A percentile compares a stretch with the other conserved stretches of the same genome.
Conservation (phyloP, 2,888 invertebrate genomes). For the Caradrina clavipalpis region DNA sequence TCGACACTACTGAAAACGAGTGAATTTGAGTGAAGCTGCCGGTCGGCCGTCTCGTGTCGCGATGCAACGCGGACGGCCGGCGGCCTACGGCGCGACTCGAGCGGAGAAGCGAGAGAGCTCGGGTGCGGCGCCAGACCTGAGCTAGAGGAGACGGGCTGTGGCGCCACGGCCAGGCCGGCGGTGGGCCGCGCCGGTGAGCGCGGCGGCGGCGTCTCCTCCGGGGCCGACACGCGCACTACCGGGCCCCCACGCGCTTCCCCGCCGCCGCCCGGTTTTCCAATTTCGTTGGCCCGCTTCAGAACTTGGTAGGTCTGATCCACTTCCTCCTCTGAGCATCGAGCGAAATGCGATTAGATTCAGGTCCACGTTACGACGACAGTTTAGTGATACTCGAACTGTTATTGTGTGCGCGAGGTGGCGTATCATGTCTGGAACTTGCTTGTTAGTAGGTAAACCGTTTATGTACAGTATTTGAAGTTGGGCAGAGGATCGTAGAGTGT, state of each 20-base stretch:
- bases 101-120: conserved; percentile 84
- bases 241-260: conserved; percentile 89
- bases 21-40: conserved; percentile 85
- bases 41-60: conserved; percentile 72
- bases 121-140: conserved; percentile 92
- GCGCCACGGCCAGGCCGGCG: conserved; percentile 92
- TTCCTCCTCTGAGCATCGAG: conserved; percentile 92
- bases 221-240: conserved; percentile 86
- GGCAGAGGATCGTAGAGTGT: conserved; percentile 65
- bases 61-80: conserved; percentile 71
- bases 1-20: conserved; percentile 89
- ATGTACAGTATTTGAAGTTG: conserved; percentile 71
- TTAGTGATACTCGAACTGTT: conserved; percentile 61
- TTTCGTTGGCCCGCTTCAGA: conserved; percentile 98
- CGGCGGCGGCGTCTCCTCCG: conserved; percentile 82
- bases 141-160: conserved; percentile 93
- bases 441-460: conserved; percentile 73
- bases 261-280: conserved; percentile 92
- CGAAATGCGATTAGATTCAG: conserved; percentile 83
- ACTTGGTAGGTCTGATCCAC: conserved; percentile 98
- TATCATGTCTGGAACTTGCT: conserved; percentile 66
- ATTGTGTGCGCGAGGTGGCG: conserved; percentile 59
- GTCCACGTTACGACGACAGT: conserved; percentile 67
- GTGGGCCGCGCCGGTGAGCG: conserved; percentile 87
- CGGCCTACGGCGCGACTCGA: conserved; percentile 84